A percentile compares a stretch with the other conserved stretches of the same genome.
phyloP scores from a whole-genome alignment of 2,797 vertebrate species.

The Sternotherus odoratus region DNA sequence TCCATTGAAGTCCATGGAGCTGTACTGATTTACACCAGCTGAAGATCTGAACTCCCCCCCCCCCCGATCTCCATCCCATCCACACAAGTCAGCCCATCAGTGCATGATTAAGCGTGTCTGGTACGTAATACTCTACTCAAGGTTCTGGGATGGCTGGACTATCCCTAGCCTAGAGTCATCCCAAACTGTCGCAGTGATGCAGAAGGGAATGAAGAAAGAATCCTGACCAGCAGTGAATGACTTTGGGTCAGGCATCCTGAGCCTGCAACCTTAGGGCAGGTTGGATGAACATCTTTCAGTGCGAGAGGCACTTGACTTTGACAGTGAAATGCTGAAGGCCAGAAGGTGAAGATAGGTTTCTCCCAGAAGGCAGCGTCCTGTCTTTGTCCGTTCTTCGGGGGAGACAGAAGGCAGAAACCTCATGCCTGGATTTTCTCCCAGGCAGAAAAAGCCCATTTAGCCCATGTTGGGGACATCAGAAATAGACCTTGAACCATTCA shows the following conservation, averaged over 20 bases:
- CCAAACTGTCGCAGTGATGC: neutral
- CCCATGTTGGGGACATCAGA: neutral
- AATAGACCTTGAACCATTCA: neutral
- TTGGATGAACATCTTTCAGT: neutral
- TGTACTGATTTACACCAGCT: neutral
- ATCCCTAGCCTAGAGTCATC: neutral
- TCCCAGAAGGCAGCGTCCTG: fast-evolving
- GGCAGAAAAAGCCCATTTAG: neutral
- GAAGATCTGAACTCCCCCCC: neutral
- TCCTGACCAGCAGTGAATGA: neutral
- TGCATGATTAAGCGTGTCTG: neutral
- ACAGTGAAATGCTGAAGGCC: neutral
- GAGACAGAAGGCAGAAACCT: neutral
- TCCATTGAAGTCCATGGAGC: neutral
- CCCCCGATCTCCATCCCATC: neutral
- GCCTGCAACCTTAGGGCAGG: neutral
- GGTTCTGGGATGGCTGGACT: neutral
- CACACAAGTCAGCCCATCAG: neutral
- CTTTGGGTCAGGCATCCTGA: neutral
- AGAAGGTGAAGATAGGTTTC: fast-evolving
- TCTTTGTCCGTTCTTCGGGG: neutral
- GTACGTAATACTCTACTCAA: too few species aligned
- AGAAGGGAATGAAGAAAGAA: neutral
- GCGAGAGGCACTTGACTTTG: neutral
- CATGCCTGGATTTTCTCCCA: neutral